These are phyloP conservation scores for Glaucidium brasilianum DNA, from an alignment of 2,113 vertebrate genomes.

Conservation along the genomic window DNA sequence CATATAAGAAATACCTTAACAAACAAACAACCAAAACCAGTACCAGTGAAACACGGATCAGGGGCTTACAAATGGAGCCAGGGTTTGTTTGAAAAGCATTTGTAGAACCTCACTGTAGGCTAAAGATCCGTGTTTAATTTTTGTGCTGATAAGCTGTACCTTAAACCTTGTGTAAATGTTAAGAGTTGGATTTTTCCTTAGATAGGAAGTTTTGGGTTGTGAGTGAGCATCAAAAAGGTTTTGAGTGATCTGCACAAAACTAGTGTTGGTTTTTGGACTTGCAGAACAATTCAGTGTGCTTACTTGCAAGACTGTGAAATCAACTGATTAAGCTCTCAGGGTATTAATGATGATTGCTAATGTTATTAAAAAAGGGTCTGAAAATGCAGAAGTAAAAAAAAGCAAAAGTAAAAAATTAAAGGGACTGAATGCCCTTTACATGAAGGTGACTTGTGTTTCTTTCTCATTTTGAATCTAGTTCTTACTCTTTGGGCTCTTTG, in stretches of 20 bases:
- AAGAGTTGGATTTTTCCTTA: background rate
- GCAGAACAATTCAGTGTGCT: background rate
- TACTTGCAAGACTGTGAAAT: background rate
- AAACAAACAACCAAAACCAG: background rate
- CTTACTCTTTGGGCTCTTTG: background rate
- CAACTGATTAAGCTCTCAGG: background rate
- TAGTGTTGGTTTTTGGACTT: background rate
- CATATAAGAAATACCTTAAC: background rate
- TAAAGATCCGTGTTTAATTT: slow-evolving; percentile 13
- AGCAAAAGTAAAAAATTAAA: background rate
- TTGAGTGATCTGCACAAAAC: background rate
- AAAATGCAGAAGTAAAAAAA: too few relatives aligned
- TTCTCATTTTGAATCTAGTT: background rate
- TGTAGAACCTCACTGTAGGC: background rate
- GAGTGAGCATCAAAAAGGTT: background rate
- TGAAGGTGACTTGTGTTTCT: background rate
- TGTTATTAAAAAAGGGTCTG: background rate
- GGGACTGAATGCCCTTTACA: background rate
- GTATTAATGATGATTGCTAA: background rate
- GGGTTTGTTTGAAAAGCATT: slow-evolving; percentile 4
- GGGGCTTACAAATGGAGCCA: background rate
- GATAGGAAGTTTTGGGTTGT: background rate
- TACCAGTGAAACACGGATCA: background rate
- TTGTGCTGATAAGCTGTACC: background rate
- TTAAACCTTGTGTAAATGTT: slow-evolving; percentile 40